A percentile compares a stretch with the other conserved stretches of the same genome.
Evolutionary conservation across 2,888 invertebrate species (phyloP).

Genomic region (Hemicrepidius hirtus): DNA sequence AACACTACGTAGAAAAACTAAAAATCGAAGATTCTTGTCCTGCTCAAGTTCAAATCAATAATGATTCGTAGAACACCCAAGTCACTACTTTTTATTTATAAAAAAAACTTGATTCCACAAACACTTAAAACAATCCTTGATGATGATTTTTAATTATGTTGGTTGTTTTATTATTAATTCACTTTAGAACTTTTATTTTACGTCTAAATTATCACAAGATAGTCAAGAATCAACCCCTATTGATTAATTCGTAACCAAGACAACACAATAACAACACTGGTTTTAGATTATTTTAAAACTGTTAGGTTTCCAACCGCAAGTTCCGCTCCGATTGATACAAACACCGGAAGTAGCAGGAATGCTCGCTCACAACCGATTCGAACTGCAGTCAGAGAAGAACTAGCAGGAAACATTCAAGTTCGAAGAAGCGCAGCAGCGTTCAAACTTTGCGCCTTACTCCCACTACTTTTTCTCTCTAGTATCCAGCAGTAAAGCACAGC

Average conservation of each 20-base stretch:
- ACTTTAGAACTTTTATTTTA: no score
- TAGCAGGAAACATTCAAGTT: conserved; percentile 36
- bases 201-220: not conserved
- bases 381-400: conserved; percentile 41
- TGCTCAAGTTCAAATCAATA: no score
- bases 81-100: no score
- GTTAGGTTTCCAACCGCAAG: conserved; percentile 19
- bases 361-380: conserved; percentile 26
- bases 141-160: no score
- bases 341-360: conserved; percentile 45
- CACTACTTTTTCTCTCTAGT: conserved; percentile 40
- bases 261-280: conserved; percentile 49
- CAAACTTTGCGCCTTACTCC: conserved; percentile 48
- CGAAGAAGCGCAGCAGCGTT: conserved; percentile 52
- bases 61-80: no score
- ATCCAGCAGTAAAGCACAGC: conserved; percentile 50
- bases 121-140: no score
- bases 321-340: conserved; percentile 39
- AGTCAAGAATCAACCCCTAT: conserved; percentile 14
- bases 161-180: no score
- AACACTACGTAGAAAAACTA: not conserved
- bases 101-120: no score
- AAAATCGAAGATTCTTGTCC: no score
- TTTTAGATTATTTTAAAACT: conserved; percentile 24
- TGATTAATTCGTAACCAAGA: conserved; percentile 46